These are phyloP conservation scores for Scomber scombrus DNA, from an alignment of 2,113 vertebrate genomes.

Conservation along the genomic window DNA sequence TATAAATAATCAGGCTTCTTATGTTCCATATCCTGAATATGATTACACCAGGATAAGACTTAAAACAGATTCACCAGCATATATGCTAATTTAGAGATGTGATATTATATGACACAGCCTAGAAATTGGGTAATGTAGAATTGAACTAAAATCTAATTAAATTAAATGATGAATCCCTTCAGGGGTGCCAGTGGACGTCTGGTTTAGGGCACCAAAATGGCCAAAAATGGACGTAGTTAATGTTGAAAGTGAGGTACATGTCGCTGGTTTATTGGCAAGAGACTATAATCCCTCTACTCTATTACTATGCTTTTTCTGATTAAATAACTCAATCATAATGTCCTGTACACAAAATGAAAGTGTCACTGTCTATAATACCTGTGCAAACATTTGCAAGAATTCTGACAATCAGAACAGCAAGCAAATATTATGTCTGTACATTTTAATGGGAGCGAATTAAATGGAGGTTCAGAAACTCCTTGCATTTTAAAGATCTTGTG, in stretches of 20 bases:
- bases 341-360: neutral
- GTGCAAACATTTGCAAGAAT: neutral
- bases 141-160: neutral
- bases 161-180: neutral
- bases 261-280: neutral
- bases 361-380: conserved; percentile 1
- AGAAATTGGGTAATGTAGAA: neutral
- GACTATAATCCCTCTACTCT: neutral
- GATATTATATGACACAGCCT: no score
- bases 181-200: neutral
- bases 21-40: neutral
- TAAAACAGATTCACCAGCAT: neutral
- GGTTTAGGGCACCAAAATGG: neutral
- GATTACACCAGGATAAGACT: neutral
- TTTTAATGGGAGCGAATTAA: neutral
- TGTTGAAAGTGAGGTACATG: no score
- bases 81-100: no score
- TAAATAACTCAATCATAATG: neutral
- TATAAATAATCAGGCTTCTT: no score
- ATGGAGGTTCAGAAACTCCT: neutral
- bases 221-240: no score
- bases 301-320: neutral
- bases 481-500: neutral
- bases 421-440: neutral
- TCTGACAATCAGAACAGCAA: neutral